phyloP scores from a whole-genome alignment of 1,140 invertebrate species.

The Drosophila pallidifrons region DNA sequence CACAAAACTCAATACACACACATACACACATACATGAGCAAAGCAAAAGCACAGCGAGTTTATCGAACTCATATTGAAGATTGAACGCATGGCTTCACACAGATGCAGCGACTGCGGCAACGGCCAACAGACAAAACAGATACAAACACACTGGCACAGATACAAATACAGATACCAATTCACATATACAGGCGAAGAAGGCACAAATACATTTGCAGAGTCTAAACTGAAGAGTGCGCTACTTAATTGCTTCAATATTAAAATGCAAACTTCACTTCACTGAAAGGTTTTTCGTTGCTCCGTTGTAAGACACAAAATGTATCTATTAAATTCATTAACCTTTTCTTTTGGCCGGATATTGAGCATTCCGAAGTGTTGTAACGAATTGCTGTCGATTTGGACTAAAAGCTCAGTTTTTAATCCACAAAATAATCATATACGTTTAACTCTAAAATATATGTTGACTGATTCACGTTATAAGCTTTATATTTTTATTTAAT shows the following conservation, averaged over 20 bases:
- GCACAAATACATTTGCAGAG: constrained; percentile 27
- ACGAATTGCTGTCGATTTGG: neutral
- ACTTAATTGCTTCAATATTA: constrained; percentile 48
- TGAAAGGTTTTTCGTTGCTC: constrained; percentile 14
- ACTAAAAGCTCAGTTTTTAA: neutral
- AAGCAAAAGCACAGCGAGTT: constrained; percentile 55
- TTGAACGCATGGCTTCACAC: constrained; percentile 81
- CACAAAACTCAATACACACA: neutral
- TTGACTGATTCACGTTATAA: too few species aligned
- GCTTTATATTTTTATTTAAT: neutral
- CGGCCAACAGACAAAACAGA: constrained; percentile 31
- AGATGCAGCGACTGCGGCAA: constrained; percentile 32
- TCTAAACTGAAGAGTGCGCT: constrained; percentile 42
- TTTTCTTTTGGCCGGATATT: constrained; percentile 3
- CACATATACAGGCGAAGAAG: constrained; percentile 42
- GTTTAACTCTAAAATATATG: too few species aligned
- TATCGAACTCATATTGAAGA: constrained; percentile 84
- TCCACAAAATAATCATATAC: neutral
- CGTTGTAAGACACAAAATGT: constrained; percentile 4
- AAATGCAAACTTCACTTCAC: constrained; percentile 35
- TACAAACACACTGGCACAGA: constrained; percentile 46
- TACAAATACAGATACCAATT: constrained; percentile 35
- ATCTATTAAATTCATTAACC: constrained; percentile 1
- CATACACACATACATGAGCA: neutral
- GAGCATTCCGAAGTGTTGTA: neutral